Conservation (phyloP, 64 coral and sea anemone species). For the Pachyseris speciosa region DNA sequence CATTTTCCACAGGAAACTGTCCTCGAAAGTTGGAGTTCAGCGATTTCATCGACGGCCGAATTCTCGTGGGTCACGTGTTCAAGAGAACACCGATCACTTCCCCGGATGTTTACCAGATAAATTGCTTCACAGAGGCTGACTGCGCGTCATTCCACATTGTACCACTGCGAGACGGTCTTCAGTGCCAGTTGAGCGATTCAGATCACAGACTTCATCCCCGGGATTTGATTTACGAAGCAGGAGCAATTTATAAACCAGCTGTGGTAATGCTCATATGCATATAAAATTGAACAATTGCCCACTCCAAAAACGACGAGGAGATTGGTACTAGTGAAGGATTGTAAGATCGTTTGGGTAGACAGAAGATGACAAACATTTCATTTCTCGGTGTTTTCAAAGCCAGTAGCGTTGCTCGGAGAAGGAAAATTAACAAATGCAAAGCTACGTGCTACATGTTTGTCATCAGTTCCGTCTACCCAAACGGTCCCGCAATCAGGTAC, state of each 20-base stretch:
- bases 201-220: conserved; percentile 8
- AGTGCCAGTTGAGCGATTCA: conserved; percentile 47
- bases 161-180: neutral
- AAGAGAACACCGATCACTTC: neutral
- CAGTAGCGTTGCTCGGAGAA: too few species aligned
- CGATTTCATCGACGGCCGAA: neutral
- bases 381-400: too few species aligned
- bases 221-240: neutral
- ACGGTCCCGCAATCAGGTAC: too few species aligned
- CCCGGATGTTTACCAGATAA: neutral
- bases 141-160: conserved; percentile 42
- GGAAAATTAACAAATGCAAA: too few species aligned
- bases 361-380: too few species aligned
- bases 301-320: too few species aligned
- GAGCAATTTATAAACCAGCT: neutral
- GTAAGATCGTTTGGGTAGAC: too few species aligned
- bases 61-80: neutral
- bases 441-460: too few species aligned
- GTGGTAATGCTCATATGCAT: neutral
- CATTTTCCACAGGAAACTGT: neutral
- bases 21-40: neutral
- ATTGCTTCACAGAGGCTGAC: conserved; percentile 18
- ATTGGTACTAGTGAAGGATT: too few species aligned
- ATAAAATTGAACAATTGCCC: too few species aligned
- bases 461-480: too few species aligned